Conservation (phyloP, 2,113 vertebrate genomes). For the Archilochus colubris region DNA sequence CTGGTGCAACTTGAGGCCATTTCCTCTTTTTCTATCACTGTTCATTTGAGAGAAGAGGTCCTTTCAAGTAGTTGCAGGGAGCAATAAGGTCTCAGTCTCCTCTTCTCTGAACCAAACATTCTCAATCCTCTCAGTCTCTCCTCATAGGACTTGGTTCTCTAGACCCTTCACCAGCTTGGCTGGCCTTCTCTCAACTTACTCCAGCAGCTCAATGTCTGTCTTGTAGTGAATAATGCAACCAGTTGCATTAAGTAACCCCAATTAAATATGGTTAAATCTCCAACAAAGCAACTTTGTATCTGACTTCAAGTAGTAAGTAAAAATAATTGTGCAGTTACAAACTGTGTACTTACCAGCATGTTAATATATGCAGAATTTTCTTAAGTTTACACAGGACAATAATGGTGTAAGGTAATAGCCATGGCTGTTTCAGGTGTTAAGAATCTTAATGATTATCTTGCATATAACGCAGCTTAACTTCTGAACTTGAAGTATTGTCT, state of each 20-base stretch:
- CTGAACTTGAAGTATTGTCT: background rate
- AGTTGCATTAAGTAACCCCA: background rate
- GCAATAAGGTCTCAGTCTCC: too few species aligned
- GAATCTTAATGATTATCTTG: background rate
- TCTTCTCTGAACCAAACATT: too few species aligned
- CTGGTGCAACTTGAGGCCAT: too few species aligned
- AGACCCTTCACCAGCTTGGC: too few species aligned
- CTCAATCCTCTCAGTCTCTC: too few species aligned
- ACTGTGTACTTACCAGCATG: background rate
- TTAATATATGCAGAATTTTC: background rate
- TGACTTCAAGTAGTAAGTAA: background rate
- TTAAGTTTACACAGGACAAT: background rate
- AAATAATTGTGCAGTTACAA: background rate
- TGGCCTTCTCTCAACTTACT: too few species aligned
- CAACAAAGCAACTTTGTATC: background rate
- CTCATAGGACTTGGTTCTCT: too few species aligned
- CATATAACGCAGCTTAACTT: background rate
- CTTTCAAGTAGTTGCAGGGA: too few species aligned
- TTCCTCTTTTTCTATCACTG: too few species aligned
- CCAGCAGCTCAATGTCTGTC: too few species aligned
- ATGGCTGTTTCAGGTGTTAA: background rate
- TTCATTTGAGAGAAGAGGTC: too few species aligned
- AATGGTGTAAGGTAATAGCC: background rate
- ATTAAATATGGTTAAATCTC: background rate
- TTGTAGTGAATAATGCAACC: background rate